Percentiles rank a stretch among this genome's conserved stretches.
Conservation (phyloP, 92 coral and sea anemone genomes). For the Virgularia gustaviana region DNA sequence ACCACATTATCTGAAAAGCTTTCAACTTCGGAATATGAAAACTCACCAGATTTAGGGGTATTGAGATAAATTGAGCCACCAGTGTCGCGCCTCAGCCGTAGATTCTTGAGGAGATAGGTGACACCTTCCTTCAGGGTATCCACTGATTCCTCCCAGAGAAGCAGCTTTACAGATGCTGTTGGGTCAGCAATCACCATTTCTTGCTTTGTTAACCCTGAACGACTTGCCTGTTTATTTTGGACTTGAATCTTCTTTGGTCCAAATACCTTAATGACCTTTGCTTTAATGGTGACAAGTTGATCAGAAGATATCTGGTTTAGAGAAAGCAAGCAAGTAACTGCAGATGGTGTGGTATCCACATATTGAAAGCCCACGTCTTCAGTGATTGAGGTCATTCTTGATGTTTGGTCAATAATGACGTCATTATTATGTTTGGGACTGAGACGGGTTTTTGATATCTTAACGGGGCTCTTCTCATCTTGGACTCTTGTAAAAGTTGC, state of each 20-base stretch:
- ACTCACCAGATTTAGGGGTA: constrained; percentile 9
- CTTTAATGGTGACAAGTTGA: constrained; percentile 3
- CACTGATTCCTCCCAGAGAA: constrained; percentile 13
- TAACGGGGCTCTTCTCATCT: constrained; percentile 1
- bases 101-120: constrained; percentile 13
- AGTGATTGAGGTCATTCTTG: background rate
- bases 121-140: constrained; percentile 1
- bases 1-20: constrained; percentile 5
- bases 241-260: background rate
- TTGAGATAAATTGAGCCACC: constrained; percentile 7
- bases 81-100: constrained; percentile 6
- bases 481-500: background rate
- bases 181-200: constrained; percentile 11
- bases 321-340: background rate
- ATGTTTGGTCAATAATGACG: constrained; percentile 5
- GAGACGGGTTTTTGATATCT: background rate
- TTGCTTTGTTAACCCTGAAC: background rate
- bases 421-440: constrained; percentile 10
- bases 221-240: background rate
- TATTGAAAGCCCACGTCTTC: background rate
- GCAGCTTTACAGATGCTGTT: background rate
- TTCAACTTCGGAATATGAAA: background rate
- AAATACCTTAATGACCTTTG: background rate
- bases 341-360: background rate
- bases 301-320: constrained; percentile 5